Base-by-base conservation (phyloP, 2,888 invertebrate species). In the Pandemis corylana region DNA sequence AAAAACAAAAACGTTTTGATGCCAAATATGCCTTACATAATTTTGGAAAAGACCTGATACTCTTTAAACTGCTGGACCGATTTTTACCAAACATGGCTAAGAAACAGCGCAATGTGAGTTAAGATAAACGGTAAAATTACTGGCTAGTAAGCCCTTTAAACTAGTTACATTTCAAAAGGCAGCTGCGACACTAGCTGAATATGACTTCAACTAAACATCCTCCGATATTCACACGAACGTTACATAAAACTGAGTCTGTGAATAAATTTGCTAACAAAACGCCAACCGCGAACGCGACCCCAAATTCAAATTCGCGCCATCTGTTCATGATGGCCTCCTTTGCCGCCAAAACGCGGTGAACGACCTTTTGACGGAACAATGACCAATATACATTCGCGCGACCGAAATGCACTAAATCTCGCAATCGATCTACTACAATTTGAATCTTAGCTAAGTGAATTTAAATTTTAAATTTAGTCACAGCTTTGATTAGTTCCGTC, bases 311-410 rank as follows among this genome's bases (percentile, higher is more conserved):
- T 75, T 71, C 70, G 71, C 75, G 70, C 66, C 75, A 75, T 75
- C 75, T 71, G 74, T 75, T 53, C 13, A 13, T 42, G 44, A 65
- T 66, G 75, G 42, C 75, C 70, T 66, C 67, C 67, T 75, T 72
- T 74, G 59, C 69, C 65, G 70, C 70, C 70, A 61, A 70, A 75
- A 71, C 67, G 59, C 75, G 80, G 78, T 80, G 77, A 78, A 78
- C 68, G 77, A 61, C 74, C 77, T 69, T 76, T 78, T 80, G 77
- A 76, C 75, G 77, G 65, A 75, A 80, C 77, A 79, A 67, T 77
- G 72, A 64, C 76, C 71, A 67, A 66, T 67, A 53, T 28, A 66
- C 51, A 66, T 42, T 20, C 56, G 15, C 46, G 46, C 20, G 61
- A 15, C 49, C 42, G 28, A 68, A 65, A 46, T 46, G 65, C 51